Evolutionary conservation across 1,140 invertebrate species (phyloP).

Genomic region (Ceratina calcarata): DNA sequence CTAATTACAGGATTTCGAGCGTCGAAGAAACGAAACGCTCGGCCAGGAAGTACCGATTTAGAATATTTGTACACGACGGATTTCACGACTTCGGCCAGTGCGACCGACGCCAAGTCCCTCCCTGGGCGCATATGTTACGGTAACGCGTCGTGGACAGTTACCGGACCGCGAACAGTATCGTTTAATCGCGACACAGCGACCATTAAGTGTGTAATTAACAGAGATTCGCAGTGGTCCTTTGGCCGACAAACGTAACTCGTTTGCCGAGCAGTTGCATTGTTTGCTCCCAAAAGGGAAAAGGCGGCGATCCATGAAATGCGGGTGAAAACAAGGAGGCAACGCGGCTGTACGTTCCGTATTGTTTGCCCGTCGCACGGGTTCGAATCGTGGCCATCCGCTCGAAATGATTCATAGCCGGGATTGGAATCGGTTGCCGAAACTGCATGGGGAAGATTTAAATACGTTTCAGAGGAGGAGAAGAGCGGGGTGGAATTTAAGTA

Average conservation of each 20-base stretch:
- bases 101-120: too few relatives aligned
- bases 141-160: not conserved
- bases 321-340: not conserved
- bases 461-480: too few relatives aligned
- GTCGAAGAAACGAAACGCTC: too few relatives aligned
- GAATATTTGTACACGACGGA: too few relatives aligned
- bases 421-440: not conserved
- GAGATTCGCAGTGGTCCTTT: not conserved
- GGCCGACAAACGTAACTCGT: conserved; percentile 32
- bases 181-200: conserved; percentile 41
- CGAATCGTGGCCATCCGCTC: not conserved
- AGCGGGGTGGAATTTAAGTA: too few relatives aligned
- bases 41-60: too few relatives aligned
- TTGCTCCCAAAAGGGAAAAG: not conserved
- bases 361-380: conserved; percentile 5
- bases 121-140: too few relatives aligned
- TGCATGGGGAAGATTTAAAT: too few relatives aligned
- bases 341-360: too few relatives aligned
- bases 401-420: not conserved
- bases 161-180: not conserved
- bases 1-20: too few relatives aligned
- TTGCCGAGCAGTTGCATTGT: conserved; percentile 5
- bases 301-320: conserved; percentile 1
- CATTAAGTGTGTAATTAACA: conserved; percentile 55
- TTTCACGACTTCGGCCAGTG: too few relatives aligned